Percentiles rank a stretch among this genome's conserved stretches.
These are phyloP conservation scores for Limonius californicus DNA, from an alignment of 1,140 invertebrate species.

Conservation along the genomic window DNA sequence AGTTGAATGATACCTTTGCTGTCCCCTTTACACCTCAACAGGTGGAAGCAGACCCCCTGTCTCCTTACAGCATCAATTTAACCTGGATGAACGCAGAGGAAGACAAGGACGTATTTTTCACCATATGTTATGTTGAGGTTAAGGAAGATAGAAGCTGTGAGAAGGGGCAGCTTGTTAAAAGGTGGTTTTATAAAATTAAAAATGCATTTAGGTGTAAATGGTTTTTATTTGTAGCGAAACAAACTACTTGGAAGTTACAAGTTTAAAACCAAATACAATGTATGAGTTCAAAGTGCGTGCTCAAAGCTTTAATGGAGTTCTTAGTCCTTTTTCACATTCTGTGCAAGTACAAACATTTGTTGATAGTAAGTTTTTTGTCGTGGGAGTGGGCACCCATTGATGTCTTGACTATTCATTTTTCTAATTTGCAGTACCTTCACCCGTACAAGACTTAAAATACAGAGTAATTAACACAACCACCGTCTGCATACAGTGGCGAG, in stretches of 20 bases:
- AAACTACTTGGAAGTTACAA: constrained; percentile 48
- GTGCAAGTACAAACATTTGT: constrained; percentile 29
- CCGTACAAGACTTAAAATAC: constrained; percentile 34
- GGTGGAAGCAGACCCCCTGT: constrained; percentile 19
- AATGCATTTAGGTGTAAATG: constrained; percentile 4
- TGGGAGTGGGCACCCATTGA: neutral
- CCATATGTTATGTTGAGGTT: constrained; percentile 27
- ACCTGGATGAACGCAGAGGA: constrained; percentile 9
- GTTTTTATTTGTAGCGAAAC: constrained; percentile 36
- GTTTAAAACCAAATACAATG: constrained; percentile 56
- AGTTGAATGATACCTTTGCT: neutral
- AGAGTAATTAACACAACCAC: constrained; percentile 33
- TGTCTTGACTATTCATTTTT: neutral
- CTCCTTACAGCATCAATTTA: constrained; percentile 22
- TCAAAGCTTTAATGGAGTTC: constrained; percentile 28
- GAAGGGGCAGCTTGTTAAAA: too few relatives aligned
- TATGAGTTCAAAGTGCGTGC: constrained; percentile 60
- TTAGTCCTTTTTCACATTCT: constrained; percentile 28
- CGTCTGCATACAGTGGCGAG: constrained; percentile 35
- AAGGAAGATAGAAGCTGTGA: constrained; percentile 9
- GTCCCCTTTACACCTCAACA: constrained; percentile 13
- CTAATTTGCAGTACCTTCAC: constrained; percentile 36
- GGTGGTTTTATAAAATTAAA: neutral
- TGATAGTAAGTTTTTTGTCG: constrained; percentile 29
- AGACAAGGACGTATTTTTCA: constrained; percentile 24